Evolutionary conservation across 2,888 invertebrate genomes (phyloP).

Genomic region (Eristalis tenax): DNA sequence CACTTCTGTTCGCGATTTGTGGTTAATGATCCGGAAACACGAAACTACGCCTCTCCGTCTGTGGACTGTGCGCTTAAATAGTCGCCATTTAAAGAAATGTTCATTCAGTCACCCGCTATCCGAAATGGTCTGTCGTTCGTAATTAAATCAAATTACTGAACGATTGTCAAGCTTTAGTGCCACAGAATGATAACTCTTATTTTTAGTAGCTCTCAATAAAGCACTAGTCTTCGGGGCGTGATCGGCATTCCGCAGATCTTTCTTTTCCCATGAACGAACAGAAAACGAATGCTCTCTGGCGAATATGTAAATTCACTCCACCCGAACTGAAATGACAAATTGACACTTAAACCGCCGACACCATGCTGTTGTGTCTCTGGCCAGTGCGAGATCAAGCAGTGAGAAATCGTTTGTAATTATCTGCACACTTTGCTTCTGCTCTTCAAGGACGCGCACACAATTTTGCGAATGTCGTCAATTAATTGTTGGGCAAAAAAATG

Average conservation of each 20-base stretch:
- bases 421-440: not conserved
- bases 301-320: not conserved
- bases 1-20: not conserved
- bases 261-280: not conserved
- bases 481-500: not conserved
- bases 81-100: not conserved
- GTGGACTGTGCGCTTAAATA: not conserved
- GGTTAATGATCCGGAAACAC: not conserved
- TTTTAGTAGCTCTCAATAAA: not conserved
- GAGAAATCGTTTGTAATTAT: not conserved
- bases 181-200: not conserved
- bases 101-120: not conserved
- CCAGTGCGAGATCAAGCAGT: not conserved
- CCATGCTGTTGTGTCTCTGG: not conserved
- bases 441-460: not conserved
- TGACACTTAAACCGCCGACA: slow-evolving; percentile 1
- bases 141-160: not conserved
- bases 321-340: not conserved
- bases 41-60: not conserved
- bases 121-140: not conserved
- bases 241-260: not conserved
- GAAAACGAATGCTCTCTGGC: not conserved
- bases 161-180: not conserved
- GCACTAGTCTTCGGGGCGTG: not conserved
- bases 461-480: not conserved